Evolutionary conservation across 2,888 invertebrate genomes (phyloP), one percentile per base, ranked within the genome.

Genomic region (Dione vanillae): DNA sequence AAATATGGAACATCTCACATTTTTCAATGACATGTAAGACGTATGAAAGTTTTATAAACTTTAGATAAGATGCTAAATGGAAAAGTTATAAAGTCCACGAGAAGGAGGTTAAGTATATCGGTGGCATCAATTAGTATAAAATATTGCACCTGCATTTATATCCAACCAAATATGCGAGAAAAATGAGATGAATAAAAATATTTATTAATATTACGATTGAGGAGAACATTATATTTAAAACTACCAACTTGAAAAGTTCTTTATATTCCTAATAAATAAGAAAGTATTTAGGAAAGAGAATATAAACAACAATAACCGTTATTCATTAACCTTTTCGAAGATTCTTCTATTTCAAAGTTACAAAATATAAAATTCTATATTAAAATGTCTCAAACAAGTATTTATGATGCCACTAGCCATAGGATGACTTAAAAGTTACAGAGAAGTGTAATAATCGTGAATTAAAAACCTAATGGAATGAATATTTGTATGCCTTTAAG

Each of bases 241-340:
- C n/a, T 35, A 2, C 27, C 2, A 35, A 52, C 27, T 14, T 35
- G 6, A 35, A 35, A n/a, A 9, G 9, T 35, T n/a, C 7, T 35
- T 35, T 14, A 35, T n/a, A 47, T 7, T n/a, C 8, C 47, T 47
- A 52, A 52, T 27, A 52, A 27, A 52, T 14, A 54, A 35, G 2
- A n/a, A 54, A 54, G 10, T 35, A 35, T 54, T 35, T n/a, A 10
- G n/a, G 16, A 37, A 56, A 56, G 37, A 56, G n/a, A 37, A 56
- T 16, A 16, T 16, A 37, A 56, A 9, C 37, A 54, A 37, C 37
- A 37, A 56, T 56, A 0, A 16, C 37, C 16, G n/a, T 56, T 16
- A 56, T 37, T 56, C 54, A 56, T 56, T 56, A 54, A 37, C 10
- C 16, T 37, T 56, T 56, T 54, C 14, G 37, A 54, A 54, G 54